Base-by-base conservation (phyloP, 2,888 invertebrate genomes). In the Sinhomidia bicolor region DNA sequence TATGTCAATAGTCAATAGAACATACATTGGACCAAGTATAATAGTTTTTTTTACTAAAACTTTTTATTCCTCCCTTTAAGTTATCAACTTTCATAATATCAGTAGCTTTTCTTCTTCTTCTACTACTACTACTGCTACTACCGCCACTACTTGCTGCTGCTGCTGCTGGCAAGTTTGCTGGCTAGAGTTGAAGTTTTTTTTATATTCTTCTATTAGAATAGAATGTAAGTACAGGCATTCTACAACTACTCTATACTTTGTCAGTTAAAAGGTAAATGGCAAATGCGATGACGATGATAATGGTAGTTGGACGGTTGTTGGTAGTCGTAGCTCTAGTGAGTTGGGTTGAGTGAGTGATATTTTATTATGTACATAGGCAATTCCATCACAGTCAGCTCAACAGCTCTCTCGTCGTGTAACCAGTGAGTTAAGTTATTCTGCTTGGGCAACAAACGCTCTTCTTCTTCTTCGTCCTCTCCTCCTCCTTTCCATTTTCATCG, bases 351-450 rank as follows among this genome's bases (percentile, higher is more conserved):
- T 36, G 36, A 36, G 36, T 74, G 74, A 74, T 74, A 51, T 71
- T 71, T 17, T 44, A 20, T 44, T 71, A 44, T 74, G 74, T 74
- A 44, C 51, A 51, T 47, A 71, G 71, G 10, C 74, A 29, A 47
- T 74, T 74, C 74, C 74, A 74, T 51, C 74, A 51, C 74, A 74
- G 44, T 74, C 74, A 26, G 47, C 74, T 74, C 74, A 74, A 74
- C 74, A 74, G 51, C 51, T 26, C 47, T 74, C 44, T 74, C 51
- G 51, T 74, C n/a, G n/a, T n/a, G n/a, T n/a, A n/a, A n/a, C 5
- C 44, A 74, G 74, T 74, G 3, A 47, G 51, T 47, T 74, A 23
- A 74, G 47, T 51, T 68, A 36, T 68, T 74, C 51, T 23, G 74
- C 47, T 47, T 51, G 74, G 29, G 14, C 51, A 74, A 47, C 23